Evolutionary conservation across 2,113 vertebrate species (phyloP), one percentile per base, ranked within the genome.

Genomic region (Chaetodon auriga): DNA sequence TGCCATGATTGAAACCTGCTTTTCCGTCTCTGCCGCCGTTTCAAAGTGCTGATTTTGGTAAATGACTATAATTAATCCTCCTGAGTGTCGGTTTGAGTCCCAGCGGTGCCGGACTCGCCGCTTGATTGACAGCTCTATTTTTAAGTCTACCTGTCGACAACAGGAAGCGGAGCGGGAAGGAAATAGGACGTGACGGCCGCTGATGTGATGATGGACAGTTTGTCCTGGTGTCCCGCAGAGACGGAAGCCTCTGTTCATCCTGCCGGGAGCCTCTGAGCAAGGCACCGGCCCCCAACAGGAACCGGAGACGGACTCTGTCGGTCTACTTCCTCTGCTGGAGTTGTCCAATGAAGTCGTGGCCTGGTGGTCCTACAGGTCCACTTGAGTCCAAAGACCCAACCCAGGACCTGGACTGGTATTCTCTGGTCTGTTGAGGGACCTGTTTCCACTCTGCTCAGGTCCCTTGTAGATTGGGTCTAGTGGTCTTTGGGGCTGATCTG

Each of bases 61-160:
- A 81, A 73, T 64, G 75, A 92, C 81, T 86, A 80, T 81, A 86
- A 85, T 84, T 83, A 88, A 70, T 73, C 43, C 70, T 86, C 64
- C 64, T 12, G 57, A 62, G 81, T 62, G 81, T 0, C 81, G 35
- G 25, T 64, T 38, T 21, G 53, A 54, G 81, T 86, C 85, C 87
- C 85, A 61, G 66, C 12, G 86, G 75, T 7, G 36, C 58, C 58
- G 53, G 64, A 30, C 65, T 11, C 38, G 5, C 14, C 0, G 0
- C 5, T 0, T 84, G 81, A 84, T 66, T 84, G 87, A 86, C 86
- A 57, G 73, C 78, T 87, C 84, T 88, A 88, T 90, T 88, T 87
- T 84, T 83, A 78, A 57, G 23, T 43, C 51, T 57, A 79, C 72
- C 45, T 57, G 81, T 76, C 57, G 46, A 64, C 30, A 38, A 80